phyloP scores from a whole-genome alignment of 2,888 invertebrate species.

The Temnothorax ravouxi region DNA sequence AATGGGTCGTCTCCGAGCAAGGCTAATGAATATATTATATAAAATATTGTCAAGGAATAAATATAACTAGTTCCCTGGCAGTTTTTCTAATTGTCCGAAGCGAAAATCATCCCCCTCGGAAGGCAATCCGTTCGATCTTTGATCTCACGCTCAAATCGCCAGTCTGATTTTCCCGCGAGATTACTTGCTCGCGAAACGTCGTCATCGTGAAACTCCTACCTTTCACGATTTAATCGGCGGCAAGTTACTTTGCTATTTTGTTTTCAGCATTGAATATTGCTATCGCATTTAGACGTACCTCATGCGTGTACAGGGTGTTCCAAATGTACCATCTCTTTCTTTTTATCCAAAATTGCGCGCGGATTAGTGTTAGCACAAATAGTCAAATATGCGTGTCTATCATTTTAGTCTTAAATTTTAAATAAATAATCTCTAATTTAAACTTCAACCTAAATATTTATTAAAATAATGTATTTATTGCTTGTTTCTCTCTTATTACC shows the following conservation, averaged over 20 bases:
- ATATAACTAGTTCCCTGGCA: background rate
- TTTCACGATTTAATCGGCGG: conserved; percentile 13
- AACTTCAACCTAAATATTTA: background rate
- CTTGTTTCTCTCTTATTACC: background rate
- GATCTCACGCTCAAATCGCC: background rate
- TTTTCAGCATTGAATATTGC: background rate
- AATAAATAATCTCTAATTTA: conserved; percentile 14
- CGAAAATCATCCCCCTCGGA: background rate
- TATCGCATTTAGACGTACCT: background rate
- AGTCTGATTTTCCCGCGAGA: background rate
- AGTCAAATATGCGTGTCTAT: background rate
- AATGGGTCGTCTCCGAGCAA: conserved; percentile 72
- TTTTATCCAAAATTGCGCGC: background rate
- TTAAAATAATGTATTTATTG: background rate
- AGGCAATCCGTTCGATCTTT: background rate
- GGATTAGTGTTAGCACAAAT: background rate
- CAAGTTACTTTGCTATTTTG: background rate
- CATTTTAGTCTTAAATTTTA: background rate
- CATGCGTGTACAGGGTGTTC: background rate
- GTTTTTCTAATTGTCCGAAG: background rate
- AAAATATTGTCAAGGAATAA: conserved; percentile 60
- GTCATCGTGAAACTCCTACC: conserved; percentile 3
- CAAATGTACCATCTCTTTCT: background rate
- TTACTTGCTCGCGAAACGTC: conserved; percentile 16
- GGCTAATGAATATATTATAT: conserved; percentile 74